Evolutionary conservation across 2,888 invertebrate species (phyloP).

Genomic region (Idaea biselata): DNA sequence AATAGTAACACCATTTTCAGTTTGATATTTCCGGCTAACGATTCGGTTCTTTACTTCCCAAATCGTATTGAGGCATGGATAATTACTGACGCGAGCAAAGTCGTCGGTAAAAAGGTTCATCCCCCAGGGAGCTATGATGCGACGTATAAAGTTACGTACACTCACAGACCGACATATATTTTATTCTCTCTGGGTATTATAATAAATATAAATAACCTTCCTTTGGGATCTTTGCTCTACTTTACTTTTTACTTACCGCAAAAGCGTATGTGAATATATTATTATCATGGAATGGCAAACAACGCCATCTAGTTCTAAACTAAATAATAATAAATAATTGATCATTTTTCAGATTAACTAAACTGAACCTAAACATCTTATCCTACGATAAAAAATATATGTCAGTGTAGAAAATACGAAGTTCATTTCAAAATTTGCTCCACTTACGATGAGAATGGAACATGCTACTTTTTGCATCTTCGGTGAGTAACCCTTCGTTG

Average conservation of each 20-base stretch:
- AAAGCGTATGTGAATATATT: background rate
- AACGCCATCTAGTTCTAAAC: background rate
- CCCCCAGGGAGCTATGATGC: background rate
- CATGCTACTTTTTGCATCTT: too few species aligned
- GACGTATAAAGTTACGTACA: background rate
- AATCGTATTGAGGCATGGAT: background rate
- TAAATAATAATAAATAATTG: background rate
- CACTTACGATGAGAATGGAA: too few species aligned
- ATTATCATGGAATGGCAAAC: too few species aligned
- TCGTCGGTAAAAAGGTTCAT: background rate
- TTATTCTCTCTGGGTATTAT: background rate
- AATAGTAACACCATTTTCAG: too few species aligned
- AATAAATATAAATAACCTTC: background rate
- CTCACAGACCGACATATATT: background rate
- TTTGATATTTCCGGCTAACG: background rate
- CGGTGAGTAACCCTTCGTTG: too few species aligned
- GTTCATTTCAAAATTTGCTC: too few species aligned
- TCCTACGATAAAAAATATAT: too few species aligned
- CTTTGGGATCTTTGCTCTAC: background rate
- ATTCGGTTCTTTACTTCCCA: background rate
- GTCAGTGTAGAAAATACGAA: too few species aligned
- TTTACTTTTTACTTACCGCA: background rate
- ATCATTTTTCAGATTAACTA: too few species aligned
- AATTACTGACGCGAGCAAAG: background rate
- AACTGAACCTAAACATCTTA: too few species aligned